Evolutionary conservation across 2,113 vertebrate genomes (phyloP).

Genomic region (Trachemys scripta): DNA sequence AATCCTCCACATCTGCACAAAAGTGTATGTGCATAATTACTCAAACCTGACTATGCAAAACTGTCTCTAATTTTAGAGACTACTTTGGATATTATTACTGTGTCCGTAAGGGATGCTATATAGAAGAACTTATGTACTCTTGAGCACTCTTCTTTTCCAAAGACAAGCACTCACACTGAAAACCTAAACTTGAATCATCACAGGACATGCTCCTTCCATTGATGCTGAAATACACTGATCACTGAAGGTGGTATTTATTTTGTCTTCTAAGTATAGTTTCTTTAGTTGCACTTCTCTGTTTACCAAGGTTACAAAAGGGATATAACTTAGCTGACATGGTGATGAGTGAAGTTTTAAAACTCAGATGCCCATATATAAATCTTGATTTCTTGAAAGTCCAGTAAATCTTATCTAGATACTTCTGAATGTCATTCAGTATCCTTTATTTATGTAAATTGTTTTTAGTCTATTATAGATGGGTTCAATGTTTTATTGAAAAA

Average conservation of each 20-base stretch:
- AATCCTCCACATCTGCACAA: accelerated
- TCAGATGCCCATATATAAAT: background rate
- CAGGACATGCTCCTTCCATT: background rate
- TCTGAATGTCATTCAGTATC: background rate
- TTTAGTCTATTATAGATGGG: background rate
- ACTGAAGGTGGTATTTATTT: background rate
- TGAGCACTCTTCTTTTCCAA: background rate
- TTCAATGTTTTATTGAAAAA: background rate
- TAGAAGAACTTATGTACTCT: background rate
- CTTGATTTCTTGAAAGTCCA: background rate
- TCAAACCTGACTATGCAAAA: background rate
- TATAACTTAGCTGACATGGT: background rate
- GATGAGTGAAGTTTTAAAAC: background rate
- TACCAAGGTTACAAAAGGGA: background rate
- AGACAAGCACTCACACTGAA: background rate
- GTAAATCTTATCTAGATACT: background rate
- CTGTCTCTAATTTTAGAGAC: background rate
- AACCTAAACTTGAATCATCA: background rate
- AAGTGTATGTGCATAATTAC: background rate
- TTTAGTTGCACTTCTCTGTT: background rate
- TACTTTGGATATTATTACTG: background rate
- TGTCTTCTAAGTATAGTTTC: background rate
- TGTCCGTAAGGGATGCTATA: background rate
- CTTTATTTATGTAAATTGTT: background rate
- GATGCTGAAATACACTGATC: background rate